Evolutionary conservation across 2,888 invertebrate genomes (phyloP), one percentile per base, ranked within the genome.

Genomic region (Hyalella azteca): DNA sequence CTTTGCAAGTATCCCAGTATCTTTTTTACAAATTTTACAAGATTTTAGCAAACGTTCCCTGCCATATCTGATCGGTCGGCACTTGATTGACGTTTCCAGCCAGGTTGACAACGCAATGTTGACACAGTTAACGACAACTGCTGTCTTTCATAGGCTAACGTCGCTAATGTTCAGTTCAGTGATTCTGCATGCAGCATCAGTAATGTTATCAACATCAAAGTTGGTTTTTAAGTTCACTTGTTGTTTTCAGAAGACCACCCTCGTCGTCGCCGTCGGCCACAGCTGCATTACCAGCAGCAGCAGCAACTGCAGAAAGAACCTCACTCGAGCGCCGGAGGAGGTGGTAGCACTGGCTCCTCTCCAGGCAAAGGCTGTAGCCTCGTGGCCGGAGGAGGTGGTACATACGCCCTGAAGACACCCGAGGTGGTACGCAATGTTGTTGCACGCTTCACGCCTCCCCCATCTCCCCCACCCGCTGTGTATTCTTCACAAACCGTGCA

Each of bases 331-430:
- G 49, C 49, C 7, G 49, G 49, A 2, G 22, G 15, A 11, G 45
- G 45, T 15, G 15, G 45, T 45, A 45, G 15, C 45, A n/a, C 54
- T 11, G 22, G 81, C 81, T 86, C 49, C 86, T 86, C 0, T 81
- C 86, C 49, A 81, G 86, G 73, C 85, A 85, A 79, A 50, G 60
- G 73, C 13, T 59, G n/a, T 54, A 78, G 76, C n/a, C 60, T 45
- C 15, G 32, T 49, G 19, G 0, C 39, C 13, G 66, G 78, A 22
- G 39, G 26, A 7, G 49, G 48, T 19, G 60, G 76, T 15, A 54
- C 82, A 9, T 80, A 79, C 77, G 81, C 81, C n/a, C 81, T 82
- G 15, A 82, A 82, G 54, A 80, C 84, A 1, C 82, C 82, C 3
- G 84, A 82, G 73, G 81, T 81, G 78, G 82, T 81, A 41, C 81